Evolutionary conservation across 2,888 invertebrate species (phyloP), one percentile per base, ranked within the genome.

Genomic region (Mactromeris polynyma): DNA sequence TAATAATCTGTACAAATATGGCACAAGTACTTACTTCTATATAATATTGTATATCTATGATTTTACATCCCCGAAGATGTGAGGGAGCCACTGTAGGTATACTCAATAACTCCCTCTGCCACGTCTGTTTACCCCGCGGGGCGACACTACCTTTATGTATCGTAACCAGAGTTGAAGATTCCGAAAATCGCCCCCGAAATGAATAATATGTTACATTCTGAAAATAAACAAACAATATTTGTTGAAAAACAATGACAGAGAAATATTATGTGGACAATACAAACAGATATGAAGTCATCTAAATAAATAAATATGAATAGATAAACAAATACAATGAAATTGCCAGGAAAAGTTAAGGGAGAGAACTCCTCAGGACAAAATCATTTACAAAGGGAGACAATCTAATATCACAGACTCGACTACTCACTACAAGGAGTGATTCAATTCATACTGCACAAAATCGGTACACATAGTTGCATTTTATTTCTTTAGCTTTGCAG

Each of bases 141-240:
- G 94, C 94, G 80, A 96, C 95, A 83, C 95, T 93, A 26, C 95
- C 95, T 81, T 96, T 95, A 93, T 95, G 94, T 33, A 95, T 94
- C 9, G 95, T 95, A 81, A 96, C 95, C 64, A 96, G 91, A 33
- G 94, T 94, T 38, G 94, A 94, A 2, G 95, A 94, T 92, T 96
- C 95, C 38, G 95, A 95, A 91, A 95, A 96, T 77, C 95, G 91
- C 73, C 95, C 95, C 86, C 95, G 92, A 89, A 95, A 96, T 26
- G 95, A 96, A 88, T 96, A 96, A 86, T 95, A 96, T 38, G 95
- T 96, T 64, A 96, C 95, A 92, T 95, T 95, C 95, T 95, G 94
- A 46, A 94, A 93, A 58, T 58, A 51, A 14, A 73, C 14, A 36
- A 36, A 36, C 11, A 2, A 73, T 33, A 17, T 46, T 2, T n/a